Percentiles rank a stretch among this genome's conserved stretches.
phyloP scores from a whole-genome alignment of 2,113 vertebrate genomes.

The Cacatua alba region DNA sequence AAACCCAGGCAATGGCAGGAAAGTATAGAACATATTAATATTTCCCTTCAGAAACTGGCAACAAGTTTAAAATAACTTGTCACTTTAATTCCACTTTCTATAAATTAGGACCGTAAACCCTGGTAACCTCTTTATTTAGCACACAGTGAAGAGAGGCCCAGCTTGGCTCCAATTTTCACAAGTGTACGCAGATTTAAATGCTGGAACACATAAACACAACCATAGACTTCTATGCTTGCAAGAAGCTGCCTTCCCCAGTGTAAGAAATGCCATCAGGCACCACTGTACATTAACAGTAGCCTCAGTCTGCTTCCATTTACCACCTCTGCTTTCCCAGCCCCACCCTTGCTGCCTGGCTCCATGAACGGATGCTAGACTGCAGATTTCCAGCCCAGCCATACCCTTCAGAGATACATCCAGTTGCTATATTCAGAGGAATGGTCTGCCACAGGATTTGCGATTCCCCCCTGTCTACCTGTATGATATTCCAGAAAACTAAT shows the following conservation, averaged over 20 bases:
- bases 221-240: not conserved
- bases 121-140: not conserved
- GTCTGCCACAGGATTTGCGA: not conserved
- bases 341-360: not conserved
- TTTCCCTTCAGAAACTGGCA: not conserved
- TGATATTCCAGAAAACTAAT: conserved; percentile 18
- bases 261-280: not conserved
- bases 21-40: not conserved
- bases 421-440: not conserved
- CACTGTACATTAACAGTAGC: fast-evolving
- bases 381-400: not conserved
- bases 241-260: not conserved
- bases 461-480: not conserved
- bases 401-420: not conserved
- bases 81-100: not conserved
- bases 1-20: not conserved
- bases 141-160: not conserved
- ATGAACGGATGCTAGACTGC: fast-evolving
- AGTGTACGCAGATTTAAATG: not conserved
- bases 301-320: not conserved
- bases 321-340: not conserved
- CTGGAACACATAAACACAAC: not conserved
- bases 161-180: not conserved
- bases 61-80: not conserved
- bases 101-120: not conserved